phyloP scores from a whole-genome alignment of 2,888 invertebrate genomes.

The Aphodius granarius region DNA sequence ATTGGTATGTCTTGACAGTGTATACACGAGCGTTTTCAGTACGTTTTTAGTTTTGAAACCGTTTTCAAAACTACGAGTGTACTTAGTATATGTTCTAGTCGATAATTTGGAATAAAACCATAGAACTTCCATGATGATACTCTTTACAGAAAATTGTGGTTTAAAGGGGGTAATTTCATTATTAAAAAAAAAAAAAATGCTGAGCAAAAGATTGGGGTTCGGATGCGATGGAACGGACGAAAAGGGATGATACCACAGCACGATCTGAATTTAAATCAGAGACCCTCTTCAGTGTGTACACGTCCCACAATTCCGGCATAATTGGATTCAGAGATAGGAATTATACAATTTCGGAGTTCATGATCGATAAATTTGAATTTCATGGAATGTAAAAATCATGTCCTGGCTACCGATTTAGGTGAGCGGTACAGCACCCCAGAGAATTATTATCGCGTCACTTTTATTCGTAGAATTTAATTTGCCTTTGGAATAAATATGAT shows the following conservation, averaged over 20 bases:
- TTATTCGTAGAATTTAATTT: not conserved
- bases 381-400: not conserved
- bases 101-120: not conserved
- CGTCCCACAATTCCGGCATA: slow-evolving; percentile 1
- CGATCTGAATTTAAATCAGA: slow-evolving; percentile 9
- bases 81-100: not conserved
- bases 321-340: slow-evolving; percentile 9
- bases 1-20: no score
- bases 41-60: no score
- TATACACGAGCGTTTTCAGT: no score
- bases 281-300: slow-evolving; percentile 1
- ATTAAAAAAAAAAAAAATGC: not conserved
- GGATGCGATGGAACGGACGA: not conserved
- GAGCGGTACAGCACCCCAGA: not conserved
- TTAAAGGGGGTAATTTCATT: not conserved
- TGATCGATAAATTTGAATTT: slow-evolving; percentile 12
- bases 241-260: not conserved
- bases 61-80: not conserved
- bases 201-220: not conserved
- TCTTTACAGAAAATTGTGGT: not conserved
- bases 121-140: not conserved
- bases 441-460: not conserved
- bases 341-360: slow-evolving; percentile 1
- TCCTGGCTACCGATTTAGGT: not conserved
- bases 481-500: no score